Conservation (phyloP, 2,113 vertebrate genomes). For the Balaeniceps rex region DNA sequence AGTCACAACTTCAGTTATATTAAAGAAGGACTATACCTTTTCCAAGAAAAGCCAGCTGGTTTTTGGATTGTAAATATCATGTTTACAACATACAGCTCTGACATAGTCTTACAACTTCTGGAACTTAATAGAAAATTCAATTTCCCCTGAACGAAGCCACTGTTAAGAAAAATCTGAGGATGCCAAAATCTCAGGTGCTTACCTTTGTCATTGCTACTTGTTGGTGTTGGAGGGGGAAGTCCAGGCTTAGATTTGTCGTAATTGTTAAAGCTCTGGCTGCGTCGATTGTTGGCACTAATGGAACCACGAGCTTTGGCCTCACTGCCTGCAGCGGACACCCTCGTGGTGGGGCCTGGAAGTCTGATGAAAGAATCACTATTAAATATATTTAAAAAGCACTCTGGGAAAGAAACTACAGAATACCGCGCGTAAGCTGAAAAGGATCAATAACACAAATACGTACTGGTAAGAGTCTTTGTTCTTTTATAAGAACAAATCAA, state of each 20-base stretch:
- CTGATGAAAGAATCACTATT: conserved; percentile 66
- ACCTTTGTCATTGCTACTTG: conserved; percentile 83
- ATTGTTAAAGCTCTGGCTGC: conserved; percentile 93
- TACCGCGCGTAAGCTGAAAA: neutral
- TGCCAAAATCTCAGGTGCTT: neutral
- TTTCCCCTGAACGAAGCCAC: neutral
- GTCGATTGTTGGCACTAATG: conserved; percentile 82
- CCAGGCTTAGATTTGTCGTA: conserved; percentile 89
- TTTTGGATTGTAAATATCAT: neutral
- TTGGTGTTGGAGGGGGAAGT: conserved; percentile 64
- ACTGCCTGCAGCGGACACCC: conserved; percentile 86
- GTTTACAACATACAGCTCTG: neutral
- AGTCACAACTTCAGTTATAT: neutral
- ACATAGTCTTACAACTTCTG: neutral
- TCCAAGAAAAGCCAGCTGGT: neutral
- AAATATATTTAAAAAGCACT: neutral
- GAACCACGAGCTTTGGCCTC: conserved; percentile 85
- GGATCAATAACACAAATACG: neutral
- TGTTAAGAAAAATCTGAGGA: neutral
- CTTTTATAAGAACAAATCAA: neutral
- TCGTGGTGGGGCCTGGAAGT: conserved; percentile 89
- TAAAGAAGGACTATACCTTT: neutral
- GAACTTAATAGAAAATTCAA: neutral
- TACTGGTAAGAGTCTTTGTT: neutral
- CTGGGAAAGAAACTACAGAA: neutral